Conservation (phyloP, 2,113 vertebrate genomes). For the Nothobranchius furzeri region DNA sequence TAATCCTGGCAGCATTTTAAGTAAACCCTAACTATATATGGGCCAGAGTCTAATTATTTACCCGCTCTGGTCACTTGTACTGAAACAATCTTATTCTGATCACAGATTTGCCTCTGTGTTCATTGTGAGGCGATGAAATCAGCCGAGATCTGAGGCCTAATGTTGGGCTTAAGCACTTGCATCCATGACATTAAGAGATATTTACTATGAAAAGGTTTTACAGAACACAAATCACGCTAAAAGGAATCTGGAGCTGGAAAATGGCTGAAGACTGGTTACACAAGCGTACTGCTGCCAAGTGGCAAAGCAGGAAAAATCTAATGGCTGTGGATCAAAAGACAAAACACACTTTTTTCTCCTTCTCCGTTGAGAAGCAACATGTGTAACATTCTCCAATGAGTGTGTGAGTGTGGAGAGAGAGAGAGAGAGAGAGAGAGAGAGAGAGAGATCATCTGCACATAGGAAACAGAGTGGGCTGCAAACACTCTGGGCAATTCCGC, state of each 20-base stretch:
- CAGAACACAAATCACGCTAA: slow-evolving; percentile 24
- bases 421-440: too few relatives aligned
- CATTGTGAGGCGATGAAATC: background rate
- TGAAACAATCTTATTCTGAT: too few relatives aligned
- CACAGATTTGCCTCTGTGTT: too few relatives aligned
- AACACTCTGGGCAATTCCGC: slow-evolving; percentile 65
- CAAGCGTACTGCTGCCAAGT: slow-evolving; percentile 66
- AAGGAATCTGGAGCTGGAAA: slow-evolving; percentile 27
- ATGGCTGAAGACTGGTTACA: slow-evolving; percentile 55
- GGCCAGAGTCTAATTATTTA: too few relatives aligned
- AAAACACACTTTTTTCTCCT: slow-evolving; percentile 65
- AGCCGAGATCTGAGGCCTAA: background rate
- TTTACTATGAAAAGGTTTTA: slow-evolving; percentile 4
- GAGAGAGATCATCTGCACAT: slow-evolving; percentile 51
- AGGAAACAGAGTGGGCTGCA: slow-evolving; percentile 69
- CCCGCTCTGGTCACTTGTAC: too few relatives aligned
- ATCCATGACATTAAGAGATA: slow-evolving; percentile 15
- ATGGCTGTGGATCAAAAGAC: slow-evolving; percentile 68
- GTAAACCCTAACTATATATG: too few relatives aligned
- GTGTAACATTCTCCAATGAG: slow-evolving; percentile 17
- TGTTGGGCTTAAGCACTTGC: background rate
- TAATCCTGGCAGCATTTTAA: too few relatives aligned
- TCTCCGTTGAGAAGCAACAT: slow-evolving; percentile 40
- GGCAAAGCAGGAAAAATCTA: slow-evolving; percentile 63
- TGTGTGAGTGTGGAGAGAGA: slow-evolving; percentile 18